Conservation (phyloP, 2,888 invertebrate species). For the Ypsolopha sequella region DNA sequence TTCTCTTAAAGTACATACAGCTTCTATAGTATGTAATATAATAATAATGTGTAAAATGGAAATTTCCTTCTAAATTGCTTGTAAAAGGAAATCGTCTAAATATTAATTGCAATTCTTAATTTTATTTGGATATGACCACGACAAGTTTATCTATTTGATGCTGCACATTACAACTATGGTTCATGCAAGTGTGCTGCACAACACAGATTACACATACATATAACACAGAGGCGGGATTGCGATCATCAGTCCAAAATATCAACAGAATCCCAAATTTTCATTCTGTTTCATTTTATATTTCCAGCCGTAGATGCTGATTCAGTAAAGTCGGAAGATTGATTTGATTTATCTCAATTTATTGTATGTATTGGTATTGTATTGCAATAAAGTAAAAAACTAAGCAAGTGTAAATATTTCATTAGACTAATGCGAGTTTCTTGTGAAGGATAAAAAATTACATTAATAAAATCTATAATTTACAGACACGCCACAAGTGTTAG, state of each 20-base stretch:
- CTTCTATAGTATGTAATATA: too few species aligned
- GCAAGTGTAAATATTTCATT: conserved; percentile 41
- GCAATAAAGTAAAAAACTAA: conserved; percentile 46
- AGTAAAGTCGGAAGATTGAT: background rate
- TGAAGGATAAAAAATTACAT: conserved; percentile 34
- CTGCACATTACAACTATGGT: too few species aligned
- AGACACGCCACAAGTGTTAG: conserved; percentile 51
- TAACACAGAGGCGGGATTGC: conserved; percentile 58
- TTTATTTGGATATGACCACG: too few species aligned
- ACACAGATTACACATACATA: conserved; percentile 41
- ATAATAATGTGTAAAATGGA: too few species aligned
- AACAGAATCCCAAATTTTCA: background rate
- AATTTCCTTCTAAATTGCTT: too few species aligned
- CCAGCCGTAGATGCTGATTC: background rate
- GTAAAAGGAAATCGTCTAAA: too few species aligned
- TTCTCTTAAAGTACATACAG: too few species aligned
- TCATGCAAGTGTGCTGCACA: conserved; percentile 16
- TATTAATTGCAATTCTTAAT: too few species aligned
- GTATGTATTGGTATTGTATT: conserved; percentile 34
- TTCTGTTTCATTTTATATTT: background rate
- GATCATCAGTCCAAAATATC: conserved; percentile 48
- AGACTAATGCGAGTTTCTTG: conserved; percentile 38
- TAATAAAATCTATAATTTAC: conserved; percentile 25
- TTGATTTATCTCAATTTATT: conserved; percentile 14
- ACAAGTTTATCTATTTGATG: too few species aligned